phyloP scores from a whole-genome alignment of 2,888 invertebrate genomes.

The Drosophila peninsularis region DNA sequence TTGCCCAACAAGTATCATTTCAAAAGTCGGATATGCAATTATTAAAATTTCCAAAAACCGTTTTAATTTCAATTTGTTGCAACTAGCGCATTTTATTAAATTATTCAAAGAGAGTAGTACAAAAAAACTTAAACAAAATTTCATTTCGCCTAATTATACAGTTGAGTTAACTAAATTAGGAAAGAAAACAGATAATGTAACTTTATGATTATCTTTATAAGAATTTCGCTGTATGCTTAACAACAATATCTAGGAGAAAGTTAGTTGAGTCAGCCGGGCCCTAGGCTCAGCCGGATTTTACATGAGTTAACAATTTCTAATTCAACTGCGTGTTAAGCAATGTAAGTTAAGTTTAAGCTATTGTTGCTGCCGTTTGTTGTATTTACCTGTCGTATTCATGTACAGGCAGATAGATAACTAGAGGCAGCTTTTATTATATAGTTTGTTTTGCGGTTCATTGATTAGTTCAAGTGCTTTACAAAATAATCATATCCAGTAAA shows the following conservation, averaged over 20 bases:
- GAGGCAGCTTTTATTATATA: slow-evolving; percentile 23
- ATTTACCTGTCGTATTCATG: slow-evolving; percentile 9
- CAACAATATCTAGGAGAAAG: slow-evolving; percentile 28
- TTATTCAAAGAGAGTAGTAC: slow-evolving; percentile 62
- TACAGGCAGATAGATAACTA: slow-evolving; percentile 18
- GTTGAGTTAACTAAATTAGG: slow-evolving; percentile 18
- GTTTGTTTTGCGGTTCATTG: slow-evolving; percentile 32
- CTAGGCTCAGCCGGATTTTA: slow-evolving; percentile 1
- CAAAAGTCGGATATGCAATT: too few species aligned
- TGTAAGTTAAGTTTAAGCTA: slow-evolving; percentile 17
- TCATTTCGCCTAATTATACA: slow-evolving; percentile 31
- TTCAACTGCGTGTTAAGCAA: slow-evolving; percentile 7
- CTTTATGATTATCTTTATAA: slow-evolving; percentile 26
- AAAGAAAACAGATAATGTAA: slow-evolving; percentile 23
- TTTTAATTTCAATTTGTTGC: slow-evolving; percentile 47
- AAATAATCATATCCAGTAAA: slow-evolving; percentile 63
- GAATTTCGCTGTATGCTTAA: slow-evolving; percentile 40
- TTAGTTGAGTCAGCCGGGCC: slow-evolving; percentile 13
- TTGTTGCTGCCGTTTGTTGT: slow-evolving; percentile 10
- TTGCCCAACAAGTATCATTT: too few species aligned
- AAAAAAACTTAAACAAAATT: slow-evolving; percentile 62
- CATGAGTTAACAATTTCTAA: slow-evolving; percentile 17
- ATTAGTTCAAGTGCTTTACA: slow-evolving; percentile 43
- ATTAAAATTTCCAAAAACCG: background rate
- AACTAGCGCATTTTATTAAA: slow-evolving; percentile 67